Conservation (phyloP, 2,797 vertebrate genomes). For the Triplophysa bombifrons region DNA sequence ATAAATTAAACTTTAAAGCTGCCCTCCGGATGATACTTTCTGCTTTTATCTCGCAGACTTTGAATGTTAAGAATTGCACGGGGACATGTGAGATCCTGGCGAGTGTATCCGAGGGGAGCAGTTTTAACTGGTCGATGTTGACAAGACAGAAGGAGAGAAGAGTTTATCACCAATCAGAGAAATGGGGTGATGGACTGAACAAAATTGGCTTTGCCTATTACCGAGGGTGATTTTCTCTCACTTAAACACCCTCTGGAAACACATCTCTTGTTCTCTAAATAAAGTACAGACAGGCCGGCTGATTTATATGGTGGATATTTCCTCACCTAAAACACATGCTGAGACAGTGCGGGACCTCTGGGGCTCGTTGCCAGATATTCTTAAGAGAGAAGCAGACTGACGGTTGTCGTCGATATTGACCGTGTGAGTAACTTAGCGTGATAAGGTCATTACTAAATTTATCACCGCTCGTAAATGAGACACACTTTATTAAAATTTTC, state of each 20-base stretch:
- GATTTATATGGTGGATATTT: conserved; percentile 35
- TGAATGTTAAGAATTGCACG: not conserved
- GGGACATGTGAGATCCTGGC: conserved; percentile 15
- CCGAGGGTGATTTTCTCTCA: conserved; percentile 33
- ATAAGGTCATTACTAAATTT: not conserved
- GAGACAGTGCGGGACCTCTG: not conserved
- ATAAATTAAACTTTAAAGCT: conserved; percentile 12
- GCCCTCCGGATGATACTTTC: not conserved
- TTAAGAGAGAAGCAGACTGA: not conserved
- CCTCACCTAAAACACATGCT: conserved; percentile 49
- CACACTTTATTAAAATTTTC: not conserved
- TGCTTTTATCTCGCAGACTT: not conserved
- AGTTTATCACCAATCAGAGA: conserved; percentile 41
- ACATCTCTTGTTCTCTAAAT: conserved; percentile 41
- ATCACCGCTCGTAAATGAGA: not conserved
- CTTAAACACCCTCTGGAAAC: conserved; percentile 35
- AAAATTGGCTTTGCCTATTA: conserved; percentile 30
- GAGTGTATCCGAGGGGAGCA: conserved; percentile 14
- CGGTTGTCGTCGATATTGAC: not conserved
- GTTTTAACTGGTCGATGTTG: conserved; percentile 32
- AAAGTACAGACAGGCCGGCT: conserved; percentile 50
- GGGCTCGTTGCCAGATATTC: conserved; percentile 23
- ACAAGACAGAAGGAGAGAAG: conserved; percentile 24
- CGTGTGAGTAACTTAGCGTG: not conserved
- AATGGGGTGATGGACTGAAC: conserved; percentile 37